A percentile compares a stretch with the other conserved stretches of the same genome.
phyloP scores from a whole-genome alignment of 2,888 invertebrate species.

The Acleris literana region DNA sequence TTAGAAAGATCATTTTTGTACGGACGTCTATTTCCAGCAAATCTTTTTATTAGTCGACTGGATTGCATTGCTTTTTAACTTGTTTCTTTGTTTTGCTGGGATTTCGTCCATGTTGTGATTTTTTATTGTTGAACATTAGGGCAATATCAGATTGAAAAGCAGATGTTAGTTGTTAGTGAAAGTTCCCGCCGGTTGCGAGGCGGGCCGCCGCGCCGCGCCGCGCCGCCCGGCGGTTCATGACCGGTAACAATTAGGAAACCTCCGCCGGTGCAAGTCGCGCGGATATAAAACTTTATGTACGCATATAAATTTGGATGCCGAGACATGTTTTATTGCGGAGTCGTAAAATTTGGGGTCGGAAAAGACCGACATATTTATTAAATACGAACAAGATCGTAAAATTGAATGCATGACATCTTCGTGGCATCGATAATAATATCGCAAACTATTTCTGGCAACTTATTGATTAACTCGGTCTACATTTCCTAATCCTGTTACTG shows the following conservation, averaged over 20 bases:
- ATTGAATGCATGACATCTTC: constrained; percentile 74
- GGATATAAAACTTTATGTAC: constrained; percentile 83
- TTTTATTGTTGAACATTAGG: constrained; percentile 35
- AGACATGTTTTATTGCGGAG: constrained; percentile 82
- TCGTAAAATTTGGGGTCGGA: constrained; percentile 82
- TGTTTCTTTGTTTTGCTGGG: neutral
- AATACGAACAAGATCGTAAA: constrained; percentile 82
- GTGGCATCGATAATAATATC: constrained; percentile 73
- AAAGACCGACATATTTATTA: constrained; percentile 83
- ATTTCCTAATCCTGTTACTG: constrained; percentile 1
- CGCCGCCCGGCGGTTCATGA: constrained; percentile 63
- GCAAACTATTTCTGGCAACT: constrained; percentile 62
- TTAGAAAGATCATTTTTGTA: constrained; percentile 62
- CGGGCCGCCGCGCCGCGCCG: constrained; percentile 40
- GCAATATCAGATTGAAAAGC: constrained; percentile 50
- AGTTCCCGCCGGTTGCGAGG: constrained; percentile 53
- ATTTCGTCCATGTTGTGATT: neutral
- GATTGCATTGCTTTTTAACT: constrained; percentile 30
- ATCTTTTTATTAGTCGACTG: constrained; percentile 42
- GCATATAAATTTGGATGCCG: constrained; percentile 82
- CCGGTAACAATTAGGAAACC: constrained; percentile 79
- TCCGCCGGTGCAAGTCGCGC: constrained; percentile 75
- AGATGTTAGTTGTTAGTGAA: constrained; percentile 52
- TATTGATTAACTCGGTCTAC: constrained; percentile 28
- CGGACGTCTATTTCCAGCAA: constrained; percentile 50